A percentile compares a stretch with the other conserved stretches of the same genome.
Evolutionary conservation across 2,113 vertebrate species (phyloP).

Genomic region (Indri indri): DNA sequence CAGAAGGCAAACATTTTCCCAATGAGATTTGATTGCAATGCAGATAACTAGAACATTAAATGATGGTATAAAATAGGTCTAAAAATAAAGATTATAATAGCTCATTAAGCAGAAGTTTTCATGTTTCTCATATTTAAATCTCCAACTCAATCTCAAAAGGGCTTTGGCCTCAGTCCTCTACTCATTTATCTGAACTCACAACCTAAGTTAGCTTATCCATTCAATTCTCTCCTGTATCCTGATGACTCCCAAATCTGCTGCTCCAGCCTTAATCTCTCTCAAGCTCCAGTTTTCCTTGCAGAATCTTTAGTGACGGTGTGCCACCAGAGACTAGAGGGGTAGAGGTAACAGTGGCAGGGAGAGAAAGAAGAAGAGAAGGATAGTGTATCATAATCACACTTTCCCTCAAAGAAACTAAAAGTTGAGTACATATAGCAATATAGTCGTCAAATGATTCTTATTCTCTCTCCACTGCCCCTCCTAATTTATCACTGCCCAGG

Average conservation of each 20-base stretch:
- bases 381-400: background rate
- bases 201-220: background rate
- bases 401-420: background rate
- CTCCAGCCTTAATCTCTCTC: background rate
- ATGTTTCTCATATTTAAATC: background rate
- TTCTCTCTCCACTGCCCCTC: background rate
- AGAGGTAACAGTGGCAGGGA: background rate
- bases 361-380: background rate
- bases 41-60: conserved; percentile 6
- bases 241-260: background rate
- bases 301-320: background rate
- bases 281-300: background rate
- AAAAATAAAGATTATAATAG: background rate
- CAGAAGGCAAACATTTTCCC: conserved; percentile 5
- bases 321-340: background rate
- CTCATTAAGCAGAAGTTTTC: conserved; percentile 1
- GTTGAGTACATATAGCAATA: background rate
- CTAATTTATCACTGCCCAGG: conserved; percentile 10
- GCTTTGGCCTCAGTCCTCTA: background rate
- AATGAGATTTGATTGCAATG: background rate
- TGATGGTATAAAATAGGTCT: background rate
- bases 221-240: background rate
- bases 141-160: background rate
- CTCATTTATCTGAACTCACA: conserved; percentile 6
- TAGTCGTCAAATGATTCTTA: background rate